phyloP scores from a whole-genome alignment of 2,888 invertebrate genomes.

The Sepioteuthis lessoniana region DNA sequence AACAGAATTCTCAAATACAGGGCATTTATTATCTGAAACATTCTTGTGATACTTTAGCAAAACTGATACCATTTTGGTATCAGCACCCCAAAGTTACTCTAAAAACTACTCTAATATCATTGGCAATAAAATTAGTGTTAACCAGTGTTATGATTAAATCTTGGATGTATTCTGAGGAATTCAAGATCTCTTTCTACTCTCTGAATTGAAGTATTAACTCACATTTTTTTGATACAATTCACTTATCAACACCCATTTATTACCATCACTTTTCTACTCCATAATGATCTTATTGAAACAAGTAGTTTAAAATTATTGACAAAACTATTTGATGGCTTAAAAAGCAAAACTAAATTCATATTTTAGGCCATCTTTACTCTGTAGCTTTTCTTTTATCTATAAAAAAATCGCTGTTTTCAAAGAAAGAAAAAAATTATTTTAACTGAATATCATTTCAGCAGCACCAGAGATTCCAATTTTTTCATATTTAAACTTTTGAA shows the following conservation, averaged over 20 bases:
- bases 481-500: neutral
- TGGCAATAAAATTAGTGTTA: no score
- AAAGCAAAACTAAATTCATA: neutral
- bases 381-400: neutral
- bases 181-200: neutral
- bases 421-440: neutral
- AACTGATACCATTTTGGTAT: no score
- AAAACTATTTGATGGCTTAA: neutral
- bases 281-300: neutral
- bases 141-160: neutral
- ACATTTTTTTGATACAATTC: neutral
- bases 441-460: neutral
- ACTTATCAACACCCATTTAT: conserved; percentile 16
- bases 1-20: no score
- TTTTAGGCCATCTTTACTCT: neutral
- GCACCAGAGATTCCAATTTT: neutral
- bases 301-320: neutral
- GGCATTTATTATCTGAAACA: no score
- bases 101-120: no score
- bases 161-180: neutral
- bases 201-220: neutral
- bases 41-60: no score
- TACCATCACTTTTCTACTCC: neutral
- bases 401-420: neutral
- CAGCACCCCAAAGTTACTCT: no score